Conservation (phyloP, 2,888 invertebrate genomes). For the Spisula subtruncata region DNA sequence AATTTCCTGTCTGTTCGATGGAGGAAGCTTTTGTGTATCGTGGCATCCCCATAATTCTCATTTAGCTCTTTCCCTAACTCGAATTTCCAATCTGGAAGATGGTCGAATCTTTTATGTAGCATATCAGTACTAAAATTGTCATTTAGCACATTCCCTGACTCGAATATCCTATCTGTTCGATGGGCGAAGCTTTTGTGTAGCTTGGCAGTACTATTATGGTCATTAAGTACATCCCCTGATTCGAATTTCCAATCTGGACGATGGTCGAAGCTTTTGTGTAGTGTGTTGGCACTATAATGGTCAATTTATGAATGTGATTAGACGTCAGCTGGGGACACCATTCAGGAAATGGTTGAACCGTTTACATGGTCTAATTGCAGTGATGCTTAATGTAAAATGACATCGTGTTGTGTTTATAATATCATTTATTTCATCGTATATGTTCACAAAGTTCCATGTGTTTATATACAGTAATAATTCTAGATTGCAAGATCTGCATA, state of each 20-base stretch:
- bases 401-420: neutral
- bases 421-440: slow-evolving; percentile 33
- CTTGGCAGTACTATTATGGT: too few relatives aligned
- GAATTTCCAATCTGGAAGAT: neutral
- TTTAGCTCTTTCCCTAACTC: too few relatives aligned
- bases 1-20: too few relatives aligned
- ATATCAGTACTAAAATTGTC: too few relatives aligned
- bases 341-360: neutral
- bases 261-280: neutral
- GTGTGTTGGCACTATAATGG: neutral
- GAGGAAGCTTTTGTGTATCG: too few relatives aligned
- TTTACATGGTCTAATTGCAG: too few relatives aligned
- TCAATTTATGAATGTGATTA: neutral
- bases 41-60: too few relatives aligned
- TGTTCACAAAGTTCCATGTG: slow-evolving; percentile 92
- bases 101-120: too few relatives aligned
- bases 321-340: neutral
- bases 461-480: slow-evolving; percentile 92
- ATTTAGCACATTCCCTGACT: neutral
- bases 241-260: slow-evolving; percentile 1
- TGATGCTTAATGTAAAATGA: neutral
- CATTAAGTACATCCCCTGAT: too few relatives aligned
- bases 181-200: too few relatives aligned
- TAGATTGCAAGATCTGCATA: slow-evolving; percentile 93
- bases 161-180: neutral